phyloP scores from a whole-genome alignment of 2,113 vertebrate species.

The Laticauda laticaudata region DNA sequence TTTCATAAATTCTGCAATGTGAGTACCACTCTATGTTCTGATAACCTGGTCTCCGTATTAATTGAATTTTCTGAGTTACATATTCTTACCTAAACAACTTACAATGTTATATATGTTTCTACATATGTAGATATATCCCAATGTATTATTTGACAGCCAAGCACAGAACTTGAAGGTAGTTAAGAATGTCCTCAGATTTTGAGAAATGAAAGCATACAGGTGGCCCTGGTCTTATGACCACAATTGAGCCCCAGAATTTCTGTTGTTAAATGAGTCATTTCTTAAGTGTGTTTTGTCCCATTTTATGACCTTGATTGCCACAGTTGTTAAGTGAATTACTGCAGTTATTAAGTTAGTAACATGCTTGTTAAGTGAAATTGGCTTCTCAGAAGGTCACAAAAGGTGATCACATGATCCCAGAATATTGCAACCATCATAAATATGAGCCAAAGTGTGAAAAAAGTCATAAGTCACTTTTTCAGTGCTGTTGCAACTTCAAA shows the following conservation, averaged over 20 bases:
- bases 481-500: background rate
- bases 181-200: background rate
- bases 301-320: background rate
- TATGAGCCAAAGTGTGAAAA: background rate
- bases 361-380: background rate
- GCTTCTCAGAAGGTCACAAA: background rate
- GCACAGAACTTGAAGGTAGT: background rate
- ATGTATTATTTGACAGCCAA: background rate
- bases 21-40: background rate
- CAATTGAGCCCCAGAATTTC: background rate
- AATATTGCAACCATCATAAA: background rate
- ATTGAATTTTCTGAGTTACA: background rate
- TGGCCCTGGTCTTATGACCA: background rate
- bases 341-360: background rate
- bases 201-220: background rate
- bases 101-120: background rate
- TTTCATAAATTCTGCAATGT: background rate
- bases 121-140: background rate
- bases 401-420: background rate
- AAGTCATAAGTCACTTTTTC: background rate
- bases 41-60: background rate
- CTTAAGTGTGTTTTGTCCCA: background rate
- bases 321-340: background rate
- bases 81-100: background rate
- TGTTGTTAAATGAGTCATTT: background rate